phyloP scores from a whole-genome alignment of 2,797 vertebrate genomes.

The Lateolabrax maculatus region DNA sequence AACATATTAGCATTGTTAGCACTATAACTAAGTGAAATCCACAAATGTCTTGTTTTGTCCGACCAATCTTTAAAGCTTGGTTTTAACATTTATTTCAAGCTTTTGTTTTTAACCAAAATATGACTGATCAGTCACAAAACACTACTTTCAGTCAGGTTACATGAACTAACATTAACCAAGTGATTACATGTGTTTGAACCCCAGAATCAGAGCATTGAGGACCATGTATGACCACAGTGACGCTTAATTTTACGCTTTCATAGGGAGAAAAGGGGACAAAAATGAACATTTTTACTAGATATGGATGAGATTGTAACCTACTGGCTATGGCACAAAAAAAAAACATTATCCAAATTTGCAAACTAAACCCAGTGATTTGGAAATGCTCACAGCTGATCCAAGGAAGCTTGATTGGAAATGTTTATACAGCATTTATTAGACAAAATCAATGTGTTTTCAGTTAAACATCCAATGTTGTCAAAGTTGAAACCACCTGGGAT shows the following conservation, averaged over 20 bases:
- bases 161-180: slow-evolving; percentile 13
- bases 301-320: not conserved
- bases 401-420: slow-evolving; percentile 19
- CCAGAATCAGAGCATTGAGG: slow-evolving; percentile 53
- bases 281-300: not conserved
- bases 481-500: slow-evolving; percentile 66
- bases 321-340: slow-evolving; percentile 1
- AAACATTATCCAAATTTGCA: not conserved
- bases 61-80: no score
- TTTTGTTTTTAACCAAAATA: not conserved
- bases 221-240: slow-evolving; percentile 40
- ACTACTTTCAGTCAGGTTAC: not conserved
- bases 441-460: slow-evolving; percentile 50
- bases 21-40: not conserved
- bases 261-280: not conserved
- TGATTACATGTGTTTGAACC: slow-evolving; percentile 10
- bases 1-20: not conserved
- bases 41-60: not conserved
- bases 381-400: not conserved
- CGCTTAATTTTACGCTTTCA: slow-evolving; percentile 19
- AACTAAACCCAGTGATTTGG: slow-evolving; percentile 9
- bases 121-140: slow-evolving; percentile 1
- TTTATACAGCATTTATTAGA: slow-evolving; percentile 38
- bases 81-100: not conserved
- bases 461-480: slow-evolving; percentile 73